phyloP scores from a whole-genome alignment of 2,113 vertebrate genomes.

The Zosterops pallidus region DNA sequence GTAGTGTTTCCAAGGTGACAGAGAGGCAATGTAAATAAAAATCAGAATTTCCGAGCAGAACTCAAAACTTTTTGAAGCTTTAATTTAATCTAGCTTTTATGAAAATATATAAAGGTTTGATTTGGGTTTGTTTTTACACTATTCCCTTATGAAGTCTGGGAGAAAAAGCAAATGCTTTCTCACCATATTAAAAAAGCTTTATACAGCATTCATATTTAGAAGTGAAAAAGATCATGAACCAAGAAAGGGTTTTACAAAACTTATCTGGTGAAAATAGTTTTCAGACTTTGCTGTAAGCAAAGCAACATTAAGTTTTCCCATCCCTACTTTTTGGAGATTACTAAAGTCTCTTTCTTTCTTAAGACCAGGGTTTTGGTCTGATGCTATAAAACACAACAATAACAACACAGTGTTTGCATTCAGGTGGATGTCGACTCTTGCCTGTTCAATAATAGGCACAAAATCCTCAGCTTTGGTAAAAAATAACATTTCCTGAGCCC shows the following conservation, averaged over 20 bases:
- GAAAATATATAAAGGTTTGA: not conserved
- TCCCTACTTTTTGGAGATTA: not conserved
- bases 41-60: not conserved
- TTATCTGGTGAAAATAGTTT: not conserved
- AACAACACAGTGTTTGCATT: not conserved
- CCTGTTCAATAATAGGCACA: not conserved
- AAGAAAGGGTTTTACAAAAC: not conserved
- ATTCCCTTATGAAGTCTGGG: not conserved
- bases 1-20: not conserved
- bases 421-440: not conserved
- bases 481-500: not conserved
- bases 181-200: not conserved
- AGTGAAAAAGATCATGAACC: not conserved
- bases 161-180: not conserved
- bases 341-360: not conserved
- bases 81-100: slow-evolving; percentile 17
- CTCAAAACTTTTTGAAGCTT: not conserved
- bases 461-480: not conserved
- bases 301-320: not conserved
- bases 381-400: not conserved
- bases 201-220: not conserved
- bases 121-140: not conserved
- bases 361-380: not conserved
- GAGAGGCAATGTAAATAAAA: not conserved
- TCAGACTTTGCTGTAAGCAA: not conserved